A percentile compares a stretch with the other conserved stretches of the same genome.
Evolutionary conservation across 1,140 invertebrate species (phyloP).

Genomic region (Drosophila novamexicana): DNA sequence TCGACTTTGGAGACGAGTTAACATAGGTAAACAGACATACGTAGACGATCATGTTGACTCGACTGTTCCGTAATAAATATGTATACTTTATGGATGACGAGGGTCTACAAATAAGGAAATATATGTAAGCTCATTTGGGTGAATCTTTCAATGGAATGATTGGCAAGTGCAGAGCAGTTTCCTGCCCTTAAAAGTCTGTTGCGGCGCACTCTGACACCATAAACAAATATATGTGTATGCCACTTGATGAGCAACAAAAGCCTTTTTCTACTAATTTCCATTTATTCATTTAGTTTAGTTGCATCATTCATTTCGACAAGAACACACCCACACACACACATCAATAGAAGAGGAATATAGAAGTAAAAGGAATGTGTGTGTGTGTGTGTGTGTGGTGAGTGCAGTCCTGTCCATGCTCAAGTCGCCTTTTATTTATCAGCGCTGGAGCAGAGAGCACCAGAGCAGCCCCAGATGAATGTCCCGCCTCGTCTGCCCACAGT

Average conservation of each 20-base stretch:
- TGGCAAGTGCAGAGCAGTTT: no score
- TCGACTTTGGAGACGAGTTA: no score
- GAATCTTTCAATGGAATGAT: no score
- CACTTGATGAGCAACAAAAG: conserved; percentile 11
- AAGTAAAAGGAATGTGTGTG: background rate
- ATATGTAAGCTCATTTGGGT: no score
- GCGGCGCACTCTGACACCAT: no score
- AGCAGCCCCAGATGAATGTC: conserved; percentile 17
- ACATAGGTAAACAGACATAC: no score
- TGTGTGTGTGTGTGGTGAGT: conserved; percentile 37
- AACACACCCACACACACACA: conserved; percentile 19
- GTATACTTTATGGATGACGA: no score
- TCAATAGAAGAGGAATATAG: background rate
- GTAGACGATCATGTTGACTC: no score
- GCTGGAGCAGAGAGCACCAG: conserved; percentile 25
- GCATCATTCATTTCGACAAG: conserved; percentile 71
- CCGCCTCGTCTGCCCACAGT: no score
- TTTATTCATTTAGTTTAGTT: conserved; percentile 79
- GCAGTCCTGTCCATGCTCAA: conserved; percentile 26
- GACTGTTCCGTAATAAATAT: no score
- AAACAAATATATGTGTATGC: conserved; percentile 1
- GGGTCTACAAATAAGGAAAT: no score
- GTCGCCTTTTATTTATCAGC: conserved; percentile 50
- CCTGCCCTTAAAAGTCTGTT: no score
- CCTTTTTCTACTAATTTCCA: conserved; percentile 72